Evolutionary conservation across 2,113 vertebrate genomes (phyloP).

Genomic region (Halcyon malimbica): DNA sequence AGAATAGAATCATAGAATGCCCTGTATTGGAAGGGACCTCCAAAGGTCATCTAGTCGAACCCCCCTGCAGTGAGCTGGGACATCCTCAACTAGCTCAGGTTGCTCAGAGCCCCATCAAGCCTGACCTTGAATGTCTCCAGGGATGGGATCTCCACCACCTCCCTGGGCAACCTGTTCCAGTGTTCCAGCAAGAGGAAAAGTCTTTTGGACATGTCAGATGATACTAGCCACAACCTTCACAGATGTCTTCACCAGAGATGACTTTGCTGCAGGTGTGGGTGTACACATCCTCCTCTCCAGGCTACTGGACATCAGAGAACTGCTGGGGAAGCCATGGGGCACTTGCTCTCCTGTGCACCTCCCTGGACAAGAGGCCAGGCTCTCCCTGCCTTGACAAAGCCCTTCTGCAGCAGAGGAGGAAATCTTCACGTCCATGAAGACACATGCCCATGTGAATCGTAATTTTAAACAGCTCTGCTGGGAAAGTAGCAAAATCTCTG

Average conservation of each 20-base stretch:
- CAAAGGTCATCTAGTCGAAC: no score
- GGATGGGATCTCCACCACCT: no score
- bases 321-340: background rate
- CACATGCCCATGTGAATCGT: background rate
- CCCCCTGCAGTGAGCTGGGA: no score
- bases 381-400: background rate
- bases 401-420: background rate
- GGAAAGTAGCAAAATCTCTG: background rate
- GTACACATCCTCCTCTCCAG: background rate
- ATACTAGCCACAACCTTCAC: background rate
- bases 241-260: background rate
- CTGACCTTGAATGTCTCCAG: no score
- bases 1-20: no score
- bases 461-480: background rate
- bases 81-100: no score
- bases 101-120: no score
- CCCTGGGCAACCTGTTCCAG: no score
- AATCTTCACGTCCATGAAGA: background rate
- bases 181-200: background rate
- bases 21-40: no score
- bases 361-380: background rate
- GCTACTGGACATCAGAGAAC: background rate
- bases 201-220: background rate
- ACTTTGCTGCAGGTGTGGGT: accelerated
- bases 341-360: background rate